A percentile compares a stretch with the other conserved stretches of the same genome.
Evolutionary conservation across 2,113 vertebrate species (phyloP).

Genomic region (Panthera leo): DNA sequence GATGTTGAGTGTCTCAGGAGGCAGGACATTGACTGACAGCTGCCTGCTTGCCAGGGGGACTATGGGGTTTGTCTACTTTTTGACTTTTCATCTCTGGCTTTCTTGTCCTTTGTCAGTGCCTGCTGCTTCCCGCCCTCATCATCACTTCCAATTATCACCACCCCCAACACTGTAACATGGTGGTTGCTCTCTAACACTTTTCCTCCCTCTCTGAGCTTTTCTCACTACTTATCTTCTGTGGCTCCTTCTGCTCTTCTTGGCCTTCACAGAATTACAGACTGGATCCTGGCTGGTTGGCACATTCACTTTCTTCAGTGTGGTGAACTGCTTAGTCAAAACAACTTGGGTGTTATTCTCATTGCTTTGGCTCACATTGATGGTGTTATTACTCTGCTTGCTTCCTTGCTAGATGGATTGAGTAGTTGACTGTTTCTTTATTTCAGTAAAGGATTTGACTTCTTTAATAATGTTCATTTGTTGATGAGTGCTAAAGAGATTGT

Average conservation of each 20-base stretch:
- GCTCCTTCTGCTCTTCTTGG: background rate
- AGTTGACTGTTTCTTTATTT: background rate
- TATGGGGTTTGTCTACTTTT: background rate
- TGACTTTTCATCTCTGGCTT: background rate
- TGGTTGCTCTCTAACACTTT: background rate
- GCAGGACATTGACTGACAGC: background rate
- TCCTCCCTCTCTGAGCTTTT: background rate
- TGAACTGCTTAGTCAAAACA: background rate
- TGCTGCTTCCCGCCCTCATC: background rate
- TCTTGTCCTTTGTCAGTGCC: background rate
- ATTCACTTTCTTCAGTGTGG: background rate
- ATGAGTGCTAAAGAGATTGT: background rate
- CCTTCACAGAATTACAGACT: background rate
- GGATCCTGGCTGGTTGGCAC: background rate
- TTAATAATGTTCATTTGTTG: background rate
- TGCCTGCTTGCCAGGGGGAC: background rate
- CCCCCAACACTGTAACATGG: background rate
- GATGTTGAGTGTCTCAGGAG: background rate
- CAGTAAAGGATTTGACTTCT: background rate
- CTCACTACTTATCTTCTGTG: background rate
- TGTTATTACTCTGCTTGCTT: background rate
- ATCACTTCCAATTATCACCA: background rate
- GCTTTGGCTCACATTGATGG: background rate
- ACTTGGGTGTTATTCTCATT: background rate
- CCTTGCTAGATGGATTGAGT: background rate